Conservation (phyloP, 1,140 invertebrate genomes). For the Drosophila guanche region DNA sequence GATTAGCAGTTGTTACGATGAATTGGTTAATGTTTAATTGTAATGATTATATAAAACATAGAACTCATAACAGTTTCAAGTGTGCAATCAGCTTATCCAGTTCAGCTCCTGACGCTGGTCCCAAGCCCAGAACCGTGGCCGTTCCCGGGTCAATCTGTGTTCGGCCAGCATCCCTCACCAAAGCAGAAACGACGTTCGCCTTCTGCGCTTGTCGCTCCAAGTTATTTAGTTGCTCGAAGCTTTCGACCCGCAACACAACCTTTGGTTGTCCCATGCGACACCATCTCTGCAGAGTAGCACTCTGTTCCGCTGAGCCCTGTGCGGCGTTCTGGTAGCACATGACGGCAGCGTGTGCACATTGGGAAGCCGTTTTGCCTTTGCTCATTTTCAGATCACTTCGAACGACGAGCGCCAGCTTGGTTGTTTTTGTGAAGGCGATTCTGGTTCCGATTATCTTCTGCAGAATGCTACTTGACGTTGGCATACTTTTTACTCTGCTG, state of each 20-base stretch:
- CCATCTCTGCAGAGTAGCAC: conserved; percentile 86
- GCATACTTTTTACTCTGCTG: conserved; percentile 80
- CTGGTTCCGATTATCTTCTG: conserved; percentile 52
- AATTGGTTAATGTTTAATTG: conserved; percentile 15
- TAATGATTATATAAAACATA: conserved; percentile 28
- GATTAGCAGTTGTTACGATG: conserved; percentile 9
- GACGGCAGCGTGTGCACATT: conserved; percentile 91
- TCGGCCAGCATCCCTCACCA: conserved; percentile 90
- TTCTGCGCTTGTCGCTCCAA: conserved; percentile 85
- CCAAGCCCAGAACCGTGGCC: conserved; percentile 90
- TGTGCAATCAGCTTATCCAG: conserved; percentile 89
- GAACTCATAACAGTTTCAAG: conserved; percentile 87
- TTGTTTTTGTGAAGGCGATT: conserved; percentile 28
- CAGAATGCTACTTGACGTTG: conserved; percentile 68
- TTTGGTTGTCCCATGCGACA: conserved; percentile 89
- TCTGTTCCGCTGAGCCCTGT: conserved; percentile 79
- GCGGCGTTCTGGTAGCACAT: conserved; percentile 86
- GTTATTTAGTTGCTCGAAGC: conserved; percentile 84
- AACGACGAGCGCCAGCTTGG: conserved; percentile 91
- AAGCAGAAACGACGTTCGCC: conserved; percentile 86
- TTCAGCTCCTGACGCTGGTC: conserved; percentile 87
- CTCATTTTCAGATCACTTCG: conserved; percentile 91
- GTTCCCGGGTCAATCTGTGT: conserved; percentile 89
- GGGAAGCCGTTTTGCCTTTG: conserved; percentile 92
- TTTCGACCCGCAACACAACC: conserved; percentile 87